Conservation (phyloP, 2,797 vertebrate species). For the Ceryle rudis region DNA sequence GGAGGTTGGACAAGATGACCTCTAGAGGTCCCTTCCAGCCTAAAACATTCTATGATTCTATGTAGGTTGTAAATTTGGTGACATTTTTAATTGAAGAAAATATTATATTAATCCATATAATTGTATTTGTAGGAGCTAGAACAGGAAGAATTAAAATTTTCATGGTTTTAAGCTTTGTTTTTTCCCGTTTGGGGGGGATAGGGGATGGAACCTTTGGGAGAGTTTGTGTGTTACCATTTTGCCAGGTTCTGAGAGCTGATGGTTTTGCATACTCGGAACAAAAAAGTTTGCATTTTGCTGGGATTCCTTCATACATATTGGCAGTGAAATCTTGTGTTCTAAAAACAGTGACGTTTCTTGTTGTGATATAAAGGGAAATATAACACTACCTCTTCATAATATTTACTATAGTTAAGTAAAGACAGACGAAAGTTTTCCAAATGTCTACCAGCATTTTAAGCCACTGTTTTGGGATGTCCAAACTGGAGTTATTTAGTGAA, state of each 20-base stretch:
- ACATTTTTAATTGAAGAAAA: background rate
- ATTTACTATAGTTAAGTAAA: conserved; percentile 52
- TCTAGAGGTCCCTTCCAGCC: too few species aligned
- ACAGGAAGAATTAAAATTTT: background rate
- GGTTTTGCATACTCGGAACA: background rate
- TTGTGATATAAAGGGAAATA: conserved; percentile 38
- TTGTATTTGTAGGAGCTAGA: background rate
- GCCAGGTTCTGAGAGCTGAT: background rate
- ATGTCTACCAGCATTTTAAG: conserved; percentile 8
- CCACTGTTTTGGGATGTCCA: background rate
- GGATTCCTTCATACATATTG: background rate
- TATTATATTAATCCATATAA: background rate
- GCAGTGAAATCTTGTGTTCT: conserved; percentile 8
- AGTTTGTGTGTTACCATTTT: conserved; percentile 1
- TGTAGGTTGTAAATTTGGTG: background rate
- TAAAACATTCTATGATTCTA: background rate
- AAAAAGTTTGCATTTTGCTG: conserved; percentile 17
- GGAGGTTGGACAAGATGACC: too few species aligned
- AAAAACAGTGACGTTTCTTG: conserved; percentile 14
- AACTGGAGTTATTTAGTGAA: background rate
- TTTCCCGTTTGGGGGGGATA: background rate
- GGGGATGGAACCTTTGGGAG: background rate
- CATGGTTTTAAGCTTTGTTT: background rate
- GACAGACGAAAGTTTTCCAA: conserved; percentile 31
- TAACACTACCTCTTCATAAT: conserved; percentile 12